Base-by-base conservation (phyloP, 64 coral and sea anemone genomes). In the Pocillopora verrucosa region DNA sequence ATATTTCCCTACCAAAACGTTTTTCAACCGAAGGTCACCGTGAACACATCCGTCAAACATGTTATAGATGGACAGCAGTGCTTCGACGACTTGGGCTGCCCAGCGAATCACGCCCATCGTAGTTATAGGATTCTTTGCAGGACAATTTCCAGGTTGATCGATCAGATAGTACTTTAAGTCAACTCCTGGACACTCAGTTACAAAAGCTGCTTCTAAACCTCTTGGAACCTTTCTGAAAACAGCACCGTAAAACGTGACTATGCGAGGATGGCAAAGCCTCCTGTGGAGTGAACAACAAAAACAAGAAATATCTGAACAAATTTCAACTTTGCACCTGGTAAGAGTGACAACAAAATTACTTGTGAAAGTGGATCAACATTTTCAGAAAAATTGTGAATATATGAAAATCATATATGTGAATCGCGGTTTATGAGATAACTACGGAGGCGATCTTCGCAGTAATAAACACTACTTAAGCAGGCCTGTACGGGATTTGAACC, bases 241-340 rank as follows among this genome's bases (percentile, higher is more conserved):
- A 76, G 74, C 16, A 13, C 74, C 74, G 34, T 38, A 76, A 56
- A 36, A 76, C 20, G 16, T 16, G 20, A 76, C 74, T 45, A 76
- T 76, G 74, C 51, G 74, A 41, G 74, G 74, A 76, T 76, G 74
- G 37, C 74, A 16, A 19, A 76, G 74, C 19, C 36, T 76, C 37
- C 74, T 76, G 36, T 16, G 41, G 20, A 76, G 51, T 16, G 34
- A 73, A 73, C 65, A 69, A n/a, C 20, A 16, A 16, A 20, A 7
- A 7, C 20, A 69, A 19, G 16, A 69, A 69, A 69, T 1, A 9
- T n/a, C n/a, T n/a, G 1, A 69, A 69, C 16, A 69, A 69, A 69
- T 20, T 30, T 30, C 30, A 30, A 30, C 30, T 19, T 7, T 69
- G 20, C 2, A 69, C 13, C 12, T 16, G 65, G n/a, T 9, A 20